Conservation (phyloP, 2,888 invertebrate genomes). For the Zygogramma bicolorata region DNA sequence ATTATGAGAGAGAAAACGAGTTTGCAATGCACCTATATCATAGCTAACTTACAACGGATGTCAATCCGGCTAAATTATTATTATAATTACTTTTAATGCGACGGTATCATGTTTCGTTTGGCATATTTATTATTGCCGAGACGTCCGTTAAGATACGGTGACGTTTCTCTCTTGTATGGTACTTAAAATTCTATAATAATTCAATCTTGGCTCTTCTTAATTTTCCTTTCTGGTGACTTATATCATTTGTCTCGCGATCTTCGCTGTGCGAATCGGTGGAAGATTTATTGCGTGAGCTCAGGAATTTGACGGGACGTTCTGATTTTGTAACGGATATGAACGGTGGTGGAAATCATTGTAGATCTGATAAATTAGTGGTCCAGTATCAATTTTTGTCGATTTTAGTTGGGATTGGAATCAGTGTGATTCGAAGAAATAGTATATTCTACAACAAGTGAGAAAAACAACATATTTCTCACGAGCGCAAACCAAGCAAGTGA, state of each 20-base stretch:
- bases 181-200: slow-evolving; percentile 49
- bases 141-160: slow-evolving; percentile 49
- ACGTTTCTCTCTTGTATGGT: slow-evolving; percentile 49
- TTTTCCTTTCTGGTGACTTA: slow-evolving; percentile 32
- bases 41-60: slow-evolving; percentile 56
- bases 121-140: slow-evolving; percentile 62
- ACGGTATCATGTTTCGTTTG: slow-evolving; percentile 62
- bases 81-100: slow-evolving; percentile 65
- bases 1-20: slow-evolving; percentile 44
- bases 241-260: background rate
- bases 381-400: too few species aligned
- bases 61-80: slow-evolving; percentile 62
- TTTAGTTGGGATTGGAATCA: too few species aligned
- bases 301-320: background rate
- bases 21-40: slow-evolving; percentile 54
- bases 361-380: too few species aligned
- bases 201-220: slow-evolving; percentile 42
- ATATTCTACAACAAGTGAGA: too few species aligned
- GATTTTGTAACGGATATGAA: background rate
- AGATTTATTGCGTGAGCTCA: background rate
- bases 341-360: background rate
- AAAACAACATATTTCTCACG: too few species aligned
- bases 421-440: too few species aligned
- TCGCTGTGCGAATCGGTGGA: background rate
- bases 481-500: too few species aligned